Percentiles rank a stretch among this genome's conserved stretches.
These are phyloP conservation scores for Allophyes oxyacanthae DNA, from an alignment of 2,888 invertebrate genomes.

Conservation along the genomic window DNA sequence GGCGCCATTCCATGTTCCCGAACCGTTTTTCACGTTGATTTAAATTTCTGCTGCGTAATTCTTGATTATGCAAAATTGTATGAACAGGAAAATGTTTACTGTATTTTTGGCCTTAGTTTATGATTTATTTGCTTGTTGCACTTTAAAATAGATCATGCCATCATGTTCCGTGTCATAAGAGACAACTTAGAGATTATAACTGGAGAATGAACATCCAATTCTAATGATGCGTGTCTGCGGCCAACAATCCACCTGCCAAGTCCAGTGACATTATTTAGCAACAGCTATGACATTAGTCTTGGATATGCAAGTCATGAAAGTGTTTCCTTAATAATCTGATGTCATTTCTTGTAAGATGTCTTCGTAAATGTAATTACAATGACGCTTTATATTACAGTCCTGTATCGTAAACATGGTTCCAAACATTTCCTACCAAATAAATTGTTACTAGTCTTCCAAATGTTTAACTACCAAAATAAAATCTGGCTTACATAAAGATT, in stretches of 20 bases:
- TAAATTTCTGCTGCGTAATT: slow-evolving; percentile 42
- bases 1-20: slow-evolving; percentile 44
- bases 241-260: background rate
- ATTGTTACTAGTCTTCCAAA: slow-evolving; percentile 3
- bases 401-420: too few species aligned
- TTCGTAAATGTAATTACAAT: too few species aligned
- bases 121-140: slow-evolving; percentile 7
- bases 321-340: background rate
- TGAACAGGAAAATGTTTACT: slow-evolving; percentile 10
- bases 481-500: slow-evolving; percentile 6
- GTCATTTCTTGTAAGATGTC: too few species aligned
- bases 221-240: background rate
- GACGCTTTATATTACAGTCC: too few species aligned
- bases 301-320: slow-evolving; percentile 2
- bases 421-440: too few species aligned
- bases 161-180: slow-evolving; percentile 2
- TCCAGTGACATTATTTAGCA: background rate
- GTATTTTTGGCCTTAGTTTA: slow-evolving; percentile 30
- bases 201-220: background rate
- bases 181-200: background rate
- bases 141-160: slow-evolving; percentile 6
- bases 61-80: slow-evolving; percentile 39
- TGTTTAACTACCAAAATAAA: slow-evolving; percentile 16
- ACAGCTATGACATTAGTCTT: background rate
- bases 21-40: slow-evolving; percentile 45